Conservation (phyloP, 2,113 vertebrate species). For the Physeter macrocephalus region DNA sequence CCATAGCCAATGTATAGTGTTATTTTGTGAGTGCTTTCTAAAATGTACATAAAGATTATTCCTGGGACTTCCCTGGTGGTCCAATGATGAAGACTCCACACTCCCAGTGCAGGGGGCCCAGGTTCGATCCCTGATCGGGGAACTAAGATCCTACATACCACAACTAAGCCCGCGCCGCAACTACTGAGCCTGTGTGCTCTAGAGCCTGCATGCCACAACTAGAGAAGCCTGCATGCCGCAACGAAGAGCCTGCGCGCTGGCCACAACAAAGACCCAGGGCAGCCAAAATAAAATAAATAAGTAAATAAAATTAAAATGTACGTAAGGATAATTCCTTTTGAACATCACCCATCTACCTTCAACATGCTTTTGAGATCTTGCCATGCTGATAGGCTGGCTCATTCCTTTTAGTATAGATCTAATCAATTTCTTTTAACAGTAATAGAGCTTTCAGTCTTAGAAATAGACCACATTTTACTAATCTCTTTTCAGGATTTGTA, state of each 20-base stretch:
- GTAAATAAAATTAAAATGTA: neutral
- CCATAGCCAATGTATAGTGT: neutral
- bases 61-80: too few relatives aligned
- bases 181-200: too few relatives aligned
- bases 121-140: too few relatives aligned
- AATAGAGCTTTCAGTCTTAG: neutral
- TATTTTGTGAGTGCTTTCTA: neutral
- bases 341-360: neutral
- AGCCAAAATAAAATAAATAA: too few relatives aligned
- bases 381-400: neutral
- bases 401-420: neutral
- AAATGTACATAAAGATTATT: neutral
- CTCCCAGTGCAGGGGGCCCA: too few relatives aligned
- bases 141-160: too few relatives aligned
- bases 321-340: neutral
- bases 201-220: too few relatives aligned
- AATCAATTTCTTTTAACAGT: neutral
- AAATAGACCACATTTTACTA: neutral
- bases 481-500: neutral
- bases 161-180: too few relatives aligned
- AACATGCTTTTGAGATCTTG: neutral
- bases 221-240: too few relatives aligned
- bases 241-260: too few relatives aligned
- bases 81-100: too few relatives aligned
- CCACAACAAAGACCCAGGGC: too few relatives aligned